Base-by-base conservation (phyloP, 2,797 vertebrate species). In the Loris lydekkerianus region DNA sequence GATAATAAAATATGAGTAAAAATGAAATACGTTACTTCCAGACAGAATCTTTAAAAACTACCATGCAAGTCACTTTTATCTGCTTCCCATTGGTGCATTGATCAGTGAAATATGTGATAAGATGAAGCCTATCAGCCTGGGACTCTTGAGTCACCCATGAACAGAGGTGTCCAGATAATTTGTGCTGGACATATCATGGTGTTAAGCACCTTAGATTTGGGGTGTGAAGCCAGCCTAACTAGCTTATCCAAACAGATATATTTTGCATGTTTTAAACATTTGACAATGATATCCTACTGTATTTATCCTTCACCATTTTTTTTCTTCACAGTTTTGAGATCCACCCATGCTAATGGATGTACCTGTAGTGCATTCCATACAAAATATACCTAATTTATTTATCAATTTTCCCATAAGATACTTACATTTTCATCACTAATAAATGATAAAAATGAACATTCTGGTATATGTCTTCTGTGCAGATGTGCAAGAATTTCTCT, bases 381-480 rank as follows among this genome's bases (percentile, higher is more conserved):
- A 49, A 63, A 93, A 78, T 77, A 70, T 61, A 56, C 27, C 49
- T 87, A 76, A 53, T 53, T 53, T 53, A 53, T 53, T 53, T 93
- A 96, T 67, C 58, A 90, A 10, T 70, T 90, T 1, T 93, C 9
- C 49, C 78, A 86, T 21, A 76, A 43, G 53, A 76, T 58, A 67
- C 23, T 70, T 87, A 73, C 1, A 85, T 29, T 18, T 95, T 92
- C 93, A 82, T 93, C 80, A 91, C n/a, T 86, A 83, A 83, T 76
- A 94, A 82, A 82, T 67, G 46, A 67, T 90, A 83, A 93, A 77
- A 77, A 91, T 56, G 31, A 94, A 89, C 82, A 95, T 91, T 82
- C 31, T 37, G 40, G 25, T 82, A 18, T 31, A 67, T 70, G 43
- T 58, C n/a, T 88, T 91, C 83, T 72, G 34, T 43, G 49, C 37